Conservation (phyloP, 2,888 invertebrate species). For the Zonitis immaculata region DNA sequence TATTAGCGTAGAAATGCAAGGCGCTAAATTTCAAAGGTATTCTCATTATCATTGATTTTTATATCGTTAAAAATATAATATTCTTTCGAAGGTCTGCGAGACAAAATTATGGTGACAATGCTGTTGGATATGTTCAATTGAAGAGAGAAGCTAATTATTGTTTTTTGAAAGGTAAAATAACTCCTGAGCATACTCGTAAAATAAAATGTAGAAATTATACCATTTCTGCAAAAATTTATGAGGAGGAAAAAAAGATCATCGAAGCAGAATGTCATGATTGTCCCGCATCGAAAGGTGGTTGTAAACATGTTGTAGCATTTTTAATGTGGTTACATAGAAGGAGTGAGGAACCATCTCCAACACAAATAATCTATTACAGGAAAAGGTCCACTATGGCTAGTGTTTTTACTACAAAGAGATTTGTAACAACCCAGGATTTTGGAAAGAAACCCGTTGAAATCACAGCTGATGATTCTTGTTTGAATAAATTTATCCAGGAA, state of each 20-base stretch:
- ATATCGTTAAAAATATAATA: not conserved
- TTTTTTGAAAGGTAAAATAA: conserved; percentile 17
- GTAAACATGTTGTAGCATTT: conserved; percentile 3
- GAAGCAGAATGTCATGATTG: not conserved
- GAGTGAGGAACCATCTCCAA: conserved; percentile 5
- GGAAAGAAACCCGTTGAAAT: not conserved
- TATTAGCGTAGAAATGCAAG: not conserved
- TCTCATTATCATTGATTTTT: not conserved
- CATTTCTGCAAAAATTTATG: conserved; percentile 4
- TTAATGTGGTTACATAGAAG: conserved; percentile 3
- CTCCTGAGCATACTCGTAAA: conserved; percentile 21
- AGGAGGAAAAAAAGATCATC: not conserved
- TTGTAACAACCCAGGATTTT: not conserved
- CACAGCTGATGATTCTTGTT: not conserved
- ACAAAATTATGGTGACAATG: conserved; percentile 19
- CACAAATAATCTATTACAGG: not conserved
- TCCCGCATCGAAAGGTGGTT: not conserved
- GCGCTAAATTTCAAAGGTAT: not conserved
- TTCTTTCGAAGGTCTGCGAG: not conserved
- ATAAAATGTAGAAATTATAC: conserved; percentile 5
- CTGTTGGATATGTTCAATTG: conserved; percentile 22
- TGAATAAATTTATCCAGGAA: not conserved
- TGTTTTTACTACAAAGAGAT: not conserved
- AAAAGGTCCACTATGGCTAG: not conserved
- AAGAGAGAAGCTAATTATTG: conserved; percentile 6